These are phyloP conservation scores for Xyrichtys novacula DNA, from an alignment of 2,797 vertebrate genomes.

Conservation along the genomic window DNA sequence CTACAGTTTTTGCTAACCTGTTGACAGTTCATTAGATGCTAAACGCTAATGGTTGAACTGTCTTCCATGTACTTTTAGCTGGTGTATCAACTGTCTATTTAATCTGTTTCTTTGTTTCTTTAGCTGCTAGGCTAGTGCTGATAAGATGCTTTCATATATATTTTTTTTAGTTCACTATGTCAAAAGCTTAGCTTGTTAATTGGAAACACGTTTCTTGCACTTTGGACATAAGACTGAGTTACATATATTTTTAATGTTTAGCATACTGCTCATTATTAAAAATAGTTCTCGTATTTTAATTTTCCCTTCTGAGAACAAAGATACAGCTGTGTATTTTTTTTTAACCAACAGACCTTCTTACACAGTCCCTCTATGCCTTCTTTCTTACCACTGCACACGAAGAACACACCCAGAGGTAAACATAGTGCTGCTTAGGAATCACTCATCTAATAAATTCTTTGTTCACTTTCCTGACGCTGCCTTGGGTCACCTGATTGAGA, in stretches of 20 bases:
- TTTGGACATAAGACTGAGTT: too few species aligned
- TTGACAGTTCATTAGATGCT: background rate
- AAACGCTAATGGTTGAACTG: background rate
- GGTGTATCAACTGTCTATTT: too few species aligned
- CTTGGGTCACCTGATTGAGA: slow-evolving; percentile 19
- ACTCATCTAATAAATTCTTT: slow-evolving; percentile 6
- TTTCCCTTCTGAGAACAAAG: background rate
- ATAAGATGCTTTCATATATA: background rate
- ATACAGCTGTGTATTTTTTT: background rate
- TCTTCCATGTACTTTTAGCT: background rate
- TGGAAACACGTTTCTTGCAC: background rate
- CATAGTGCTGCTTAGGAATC: background rate
- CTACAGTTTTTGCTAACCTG: background rate
- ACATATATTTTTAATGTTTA: too few species aligned
- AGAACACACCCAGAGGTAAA: background rate
- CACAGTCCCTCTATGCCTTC: background rate
- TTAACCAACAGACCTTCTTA: background rate
- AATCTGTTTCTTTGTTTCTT: too few species aligned
- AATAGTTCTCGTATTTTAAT: background rate
- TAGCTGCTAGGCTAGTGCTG: too few species aligned
- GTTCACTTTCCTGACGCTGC: background rate
- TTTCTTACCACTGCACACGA: background rate
- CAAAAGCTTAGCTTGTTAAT: too few species aligned
- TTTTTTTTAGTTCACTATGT: background rate
- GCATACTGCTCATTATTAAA: background rate